Base-by-base conservation (phyloP, 1,140 invertebrate species). In the Dysdera silvatica region DNA sequence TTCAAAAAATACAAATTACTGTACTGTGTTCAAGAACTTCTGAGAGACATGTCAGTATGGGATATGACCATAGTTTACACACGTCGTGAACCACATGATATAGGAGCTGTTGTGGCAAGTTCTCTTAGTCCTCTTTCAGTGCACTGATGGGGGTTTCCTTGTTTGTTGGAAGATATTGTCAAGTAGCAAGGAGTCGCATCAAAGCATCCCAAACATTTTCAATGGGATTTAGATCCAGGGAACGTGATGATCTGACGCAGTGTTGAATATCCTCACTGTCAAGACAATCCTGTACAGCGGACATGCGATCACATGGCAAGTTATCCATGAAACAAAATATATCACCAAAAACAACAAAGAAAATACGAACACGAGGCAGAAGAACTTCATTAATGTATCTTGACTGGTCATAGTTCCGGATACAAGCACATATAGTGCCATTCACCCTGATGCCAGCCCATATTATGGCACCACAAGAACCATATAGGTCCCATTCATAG, bases 311-410 rank as follows among this genome's bases (percentile, higher is more conserved):
- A n/a, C n/a, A n/a, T n/a, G n/a, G n/a, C n/a, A n/a, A 3, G 47
- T 26, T n/a, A 18, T 49, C 47, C 47, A 49, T 31, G 47, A 49
- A 49, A 49, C n/a, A n/a, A n/a, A n/a, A n/a, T n/a, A n/a, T n/a
- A 26, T 45, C 12, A 45, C 10, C 18, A 8, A 1, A 8, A n/a
- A 1, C n/a, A 2, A 10, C 47, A 12, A 1, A 12, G 0, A 26
- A 49, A 3, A 26, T 26, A 18, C 20, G 47, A 24, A 26, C 47
- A 49, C 29, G 47, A 49, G 26, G 26, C 26, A 49, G 47, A 1
- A 26, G 47, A 49, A 49, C 47, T 1, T 8, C 24, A 4, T 26
- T 49, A 4, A 49, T 49, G 47, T 28, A 49, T 49, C 24, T 28
- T 49, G 47, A 3, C 24, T 28, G 29, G 47, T 45, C 41, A 49